Conservation (phyloP, 2,113 vertebrate genomes). For the Sphaerodactylus townsendi region DNA sequence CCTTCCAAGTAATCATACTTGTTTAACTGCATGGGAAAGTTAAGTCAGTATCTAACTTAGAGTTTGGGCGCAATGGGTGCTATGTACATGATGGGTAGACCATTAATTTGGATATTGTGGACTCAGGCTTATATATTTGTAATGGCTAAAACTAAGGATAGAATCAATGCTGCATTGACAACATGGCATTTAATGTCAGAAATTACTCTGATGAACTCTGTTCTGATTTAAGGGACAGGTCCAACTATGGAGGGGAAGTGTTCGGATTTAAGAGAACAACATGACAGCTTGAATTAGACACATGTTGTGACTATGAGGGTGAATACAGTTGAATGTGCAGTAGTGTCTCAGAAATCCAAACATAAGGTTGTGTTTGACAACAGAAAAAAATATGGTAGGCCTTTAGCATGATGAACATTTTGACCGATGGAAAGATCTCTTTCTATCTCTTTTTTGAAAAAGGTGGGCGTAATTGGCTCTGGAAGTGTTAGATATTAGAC, state of each 20-base stretch:
- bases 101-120: not conserved
- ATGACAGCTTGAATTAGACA: not conserved
- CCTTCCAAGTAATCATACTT: not conserved
- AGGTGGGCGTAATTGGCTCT: fast-evolving
- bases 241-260: not conserved
- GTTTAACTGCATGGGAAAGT: not conserved
- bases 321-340: not conserved
- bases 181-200: slow-evolving; percentile 7
- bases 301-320: not conserved
- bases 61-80: not conserved
- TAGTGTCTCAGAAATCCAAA: not conserved
- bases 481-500: not conserved
- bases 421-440: fast-evolving
- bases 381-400: not conserved
- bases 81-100: not conserved
- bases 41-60: not conserved
- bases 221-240: not conserved
- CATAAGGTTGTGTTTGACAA: not conserved
- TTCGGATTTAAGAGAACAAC: not conserved
- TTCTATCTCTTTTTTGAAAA: not conserved
- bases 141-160: not conserved
- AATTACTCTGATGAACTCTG: slow-evolving; percentile 5
- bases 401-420: not conserved
- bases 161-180: slow-evolving; percentile 11
- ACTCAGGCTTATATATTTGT: not conserved